Evolutionary conservation across 2,797 vertebrate species (phyloP).

Genomic region (Lepus townsendii): DNA sequence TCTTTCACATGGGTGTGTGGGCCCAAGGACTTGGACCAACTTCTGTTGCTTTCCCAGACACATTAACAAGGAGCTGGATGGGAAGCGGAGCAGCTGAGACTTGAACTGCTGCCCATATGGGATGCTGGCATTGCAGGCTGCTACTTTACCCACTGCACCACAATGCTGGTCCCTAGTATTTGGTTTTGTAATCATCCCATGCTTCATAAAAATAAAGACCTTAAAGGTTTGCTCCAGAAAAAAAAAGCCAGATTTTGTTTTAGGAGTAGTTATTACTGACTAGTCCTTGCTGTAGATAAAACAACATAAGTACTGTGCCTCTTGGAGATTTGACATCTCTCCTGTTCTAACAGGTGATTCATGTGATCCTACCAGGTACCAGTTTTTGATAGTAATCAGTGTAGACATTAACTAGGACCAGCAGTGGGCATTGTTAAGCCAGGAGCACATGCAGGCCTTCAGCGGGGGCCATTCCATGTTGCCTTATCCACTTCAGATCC

Average conservation of each 20-base stretch:
- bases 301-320: background rate
- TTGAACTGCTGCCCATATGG: too few species aligned
- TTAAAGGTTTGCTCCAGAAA: background rate
- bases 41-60: too few species aligned
- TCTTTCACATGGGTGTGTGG: too few species aligned
- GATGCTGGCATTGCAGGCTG: too few species aligned
- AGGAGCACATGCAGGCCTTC: background rate
- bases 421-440: background rate
- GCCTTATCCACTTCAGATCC: constrained; percentile 92
- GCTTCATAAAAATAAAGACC: background rate
- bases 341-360: background rate
- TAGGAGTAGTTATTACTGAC: background rate
- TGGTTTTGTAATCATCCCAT: background rate
- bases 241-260: background rate
- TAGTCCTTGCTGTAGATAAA: background rate
- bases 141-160: too few species aligned
- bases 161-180: background rate
- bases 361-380: background rate
- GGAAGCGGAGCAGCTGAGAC: too few species aligned
- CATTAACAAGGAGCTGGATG: too few species aligned
- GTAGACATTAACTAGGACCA: background rate
- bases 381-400: background rate
- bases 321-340: background rate
- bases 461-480: background rate
- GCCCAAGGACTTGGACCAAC: too few species aligned